A percentile compares a stretch with the other conserved stretches of the same genome.
Conservation (phyloP, 1,140 invertebrate species). For the Teleopsis dalmanni region DNA sequence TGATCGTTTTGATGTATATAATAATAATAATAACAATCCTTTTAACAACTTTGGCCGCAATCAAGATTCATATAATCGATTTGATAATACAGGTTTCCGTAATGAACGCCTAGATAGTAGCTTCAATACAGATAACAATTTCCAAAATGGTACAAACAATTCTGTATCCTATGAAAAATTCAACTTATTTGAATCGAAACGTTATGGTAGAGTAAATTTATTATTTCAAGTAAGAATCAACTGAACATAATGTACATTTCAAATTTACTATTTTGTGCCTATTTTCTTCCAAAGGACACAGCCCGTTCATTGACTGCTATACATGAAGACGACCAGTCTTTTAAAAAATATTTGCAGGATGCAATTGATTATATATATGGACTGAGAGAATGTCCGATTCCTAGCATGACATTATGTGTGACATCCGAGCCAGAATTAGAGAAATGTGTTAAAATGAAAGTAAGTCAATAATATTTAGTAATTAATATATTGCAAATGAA, state of each 20-base stretch:
- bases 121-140: conserved; percentile 25
- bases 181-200: conserved; percentile 61
- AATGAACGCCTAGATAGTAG: conserved; percentile 32
- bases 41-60: conserved; percentile 26
- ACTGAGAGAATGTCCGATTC: conserved; percentile 71
- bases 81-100: conserved; percentile 21
- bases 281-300: conserved; percentile 54
- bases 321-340: conserved; percentile 49
- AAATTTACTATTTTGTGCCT: neutral
- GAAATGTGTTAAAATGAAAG: conserved; percentile 92
- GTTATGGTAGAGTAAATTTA: conserved; percentile 59
- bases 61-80: conserved; percentile 12
- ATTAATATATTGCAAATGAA: neutral
- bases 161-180: conserved; percentile 52
- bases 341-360: conserved; percentile 59
- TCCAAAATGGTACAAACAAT: conserved; percentile 23
- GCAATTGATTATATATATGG: conserved; percentile 62
- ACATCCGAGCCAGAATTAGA: conserved; percentile 82
- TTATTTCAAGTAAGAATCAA: conserved; percentile 55
- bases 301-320: conserved; percentile 56
- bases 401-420: conserved; percentile 75
- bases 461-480: conserved; percentile 43
- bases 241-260: neutral
- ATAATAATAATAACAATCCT: conserved; percentile 26
- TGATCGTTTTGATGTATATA: too few relatives aligned